Conservation (phyloP, 2,888 invertebrate species). For the Dione juno region DNA sequence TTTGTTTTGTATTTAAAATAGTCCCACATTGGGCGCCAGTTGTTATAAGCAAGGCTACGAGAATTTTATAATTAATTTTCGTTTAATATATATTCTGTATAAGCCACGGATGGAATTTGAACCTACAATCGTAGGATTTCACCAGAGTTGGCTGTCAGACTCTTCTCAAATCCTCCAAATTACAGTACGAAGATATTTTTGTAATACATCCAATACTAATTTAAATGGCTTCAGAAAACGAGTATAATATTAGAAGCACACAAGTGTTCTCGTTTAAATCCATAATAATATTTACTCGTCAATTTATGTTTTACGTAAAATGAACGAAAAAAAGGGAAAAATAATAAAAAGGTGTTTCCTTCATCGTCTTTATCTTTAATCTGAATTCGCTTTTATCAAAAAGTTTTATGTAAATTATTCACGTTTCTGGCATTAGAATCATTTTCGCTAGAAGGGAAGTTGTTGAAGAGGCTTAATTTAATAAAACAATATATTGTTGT, state of each 20-base stretch:
- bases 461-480: slow-evolving; percentile 33
- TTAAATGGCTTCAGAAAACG: slow-evolving; percentile 31
- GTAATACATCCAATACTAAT: slow-evolving; percentile 22
- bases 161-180: background rate
- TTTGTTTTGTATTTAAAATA: slow-evolving; percentile 33
- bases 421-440: slow-evolving; percentile 41
- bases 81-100: no score
- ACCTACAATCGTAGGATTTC: background rate
- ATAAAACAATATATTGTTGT: background rate
- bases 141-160: background rate
- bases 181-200: background rate
- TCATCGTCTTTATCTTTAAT: slow-evolving; percentile 46
- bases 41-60: background rate
- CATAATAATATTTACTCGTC: slow-evolving; percentile 50
- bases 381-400: slow-evolving; percentile 41
- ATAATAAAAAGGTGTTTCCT: slow-evolving; percentile 47
- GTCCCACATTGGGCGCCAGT: slow-evolving; percentile 24
- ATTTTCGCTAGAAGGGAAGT: slow-evolving; percentile 48
- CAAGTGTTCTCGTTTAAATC: slow-evolving; percentile 43
- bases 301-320: slow-evolving; percentile 49
- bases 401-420: slow-evolving; percentile 48
- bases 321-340: slow-evolving; percentile 46
- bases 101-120: no score
- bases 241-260: slow-evolving; percentile 43
- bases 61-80: no score